Evolutionary conservation across 2,888 invertebrate genomes (phyloP).

Genomic region (Hypena proboscidalis): DNA sequence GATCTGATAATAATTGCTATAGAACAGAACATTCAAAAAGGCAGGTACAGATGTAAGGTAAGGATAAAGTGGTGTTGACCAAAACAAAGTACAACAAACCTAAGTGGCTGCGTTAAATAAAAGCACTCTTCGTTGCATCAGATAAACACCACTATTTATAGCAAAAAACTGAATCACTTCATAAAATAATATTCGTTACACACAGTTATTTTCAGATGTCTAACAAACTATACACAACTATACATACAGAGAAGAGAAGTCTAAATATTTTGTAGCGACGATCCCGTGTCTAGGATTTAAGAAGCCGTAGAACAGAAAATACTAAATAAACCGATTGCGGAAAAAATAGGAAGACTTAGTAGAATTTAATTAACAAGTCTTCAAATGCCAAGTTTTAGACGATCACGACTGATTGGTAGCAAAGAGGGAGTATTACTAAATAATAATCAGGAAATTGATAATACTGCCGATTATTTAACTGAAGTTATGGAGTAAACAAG

Average conservation of each 20-base stretch:
- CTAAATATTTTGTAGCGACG: background rate
- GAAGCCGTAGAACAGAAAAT: constrained; percentile 8
- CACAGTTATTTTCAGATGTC: constrained; percentile 36
- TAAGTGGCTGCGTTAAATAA: background rate
- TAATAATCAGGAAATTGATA: background rate
- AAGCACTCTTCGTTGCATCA: constrained; percentile 1
- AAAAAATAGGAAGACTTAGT: background rate
- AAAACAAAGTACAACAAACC: background rate
- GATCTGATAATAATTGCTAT: no score
- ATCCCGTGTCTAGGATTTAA: background rate
- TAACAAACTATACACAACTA: constrained; percentile 7
- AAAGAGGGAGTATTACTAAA: background rate
- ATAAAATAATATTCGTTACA: constrained; percentile 16
- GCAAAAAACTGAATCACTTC: constrained; percentile 33
- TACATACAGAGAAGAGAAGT: no score
- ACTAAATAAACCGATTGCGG: constrained; percentile 3
- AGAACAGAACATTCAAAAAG: no score
- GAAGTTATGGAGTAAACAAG: no score
- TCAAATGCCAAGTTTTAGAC: no score
- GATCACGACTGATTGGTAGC: background rate
- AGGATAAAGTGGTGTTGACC: no score
- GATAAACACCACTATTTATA: constrained; percentile 29
- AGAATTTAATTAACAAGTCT: no score
- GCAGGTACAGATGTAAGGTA: no score
- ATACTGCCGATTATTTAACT: no score